Evolutionary conservation across 2,113 vertebrate species (phyloP), one percentile per base, ranked within the genome.

Genomic region (Sebastes fasciatus): DNA sequence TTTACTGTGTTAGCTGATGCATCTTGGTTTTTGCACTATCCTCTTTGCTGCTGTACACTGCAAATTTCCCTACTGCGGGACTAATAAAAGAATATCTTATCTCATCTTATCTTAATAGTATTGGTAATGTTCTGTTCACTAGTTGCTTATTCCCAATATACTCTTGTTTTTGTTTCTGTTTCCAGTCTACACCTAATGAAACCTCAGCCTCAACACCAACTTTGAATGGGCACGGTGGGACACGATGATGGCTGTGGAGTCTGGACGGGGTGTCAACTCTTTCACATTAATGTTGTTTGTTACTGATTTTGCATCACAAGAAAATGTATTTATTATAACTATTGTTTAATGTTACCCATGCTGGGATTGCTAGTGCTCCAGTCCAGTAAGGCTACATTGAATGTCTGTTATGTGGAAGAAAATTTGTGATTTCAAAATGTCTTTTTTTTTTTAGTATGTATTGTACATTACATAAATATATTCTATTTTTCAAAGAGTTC

Each of bases 131-230:
- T 21, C 14, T 5, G 0, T 14, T 8, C 1, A 16, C 8, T 12
- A 2, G 8, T 19, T 9, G 11, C 13, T 23, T 43, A 6, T 42
- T 68, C 1, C 43, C 51, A 74, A 68, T 9, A 12, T 0, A 26
- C 26, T 26, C 67, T 3, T 23, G 23, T 55, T 80, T 0, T 71
- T 51, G 51, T 80, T 43, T 76, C 11, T 67, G 17, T 85, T 83
- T 87, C 10, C 83, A 95, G 95, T 5, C 45, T 7, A 26, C 82
- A 48, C 49, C 70, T 8, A 71, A 16, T 66, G 85, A 86, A n/a
- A n/a, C 42, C 6, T 7, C 83, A 9, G 52, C 62, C 54, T 65
- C 89, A 6, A 57, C 82, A n/a, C 8, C 78, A 26, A 7, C 74
- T 16, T 19, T 13, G 63, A 87, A 84, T 0, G 77, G 73, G 2